Percentiles rank a stretch among this genome's conserved stretches.
Evolutionary conservation across 2,113 vertebrate species (phyloP).

Genomic region (Hiodon alosoides): DNA sequence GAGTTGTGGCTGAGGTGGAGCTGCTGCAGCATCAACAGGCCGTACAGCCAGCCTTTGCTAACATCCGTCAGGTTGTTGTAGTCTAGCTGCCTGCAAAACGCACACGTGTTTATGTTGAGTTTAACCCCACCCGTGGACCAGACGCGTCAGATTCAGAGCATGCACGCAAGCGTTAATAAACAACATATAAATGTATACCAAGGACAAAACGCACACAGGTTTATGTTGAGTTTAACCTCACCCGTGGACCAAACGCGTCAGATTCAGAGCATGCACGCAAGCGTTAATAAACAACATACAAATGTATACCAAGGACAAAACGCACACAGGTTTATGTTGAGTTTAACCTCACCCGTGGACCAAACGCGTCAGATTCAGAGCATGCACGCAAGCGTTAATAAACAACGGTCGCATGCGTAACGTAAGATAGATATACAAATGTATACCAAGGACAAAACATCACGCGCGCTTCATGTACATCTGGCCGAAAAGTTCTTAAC

Average conservation of each 20-base stretch:
- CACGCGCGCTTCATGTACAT: too few relatives aligned
- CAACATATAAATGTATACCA: too few relatives aligned
- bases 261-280: background rate
- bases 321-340: conserved; percentile 28
- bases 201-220: conserved; percentile 33
- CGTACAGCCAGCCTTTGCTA: conserved; percentile 94
- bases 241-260: background rate
- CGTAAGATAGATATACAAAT: too few relatives aligned
- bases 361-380: background rate
- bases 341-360: background rate
- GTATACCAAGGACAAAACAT: too few relatives aligned
- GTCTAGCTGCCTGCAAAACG: conserved; percentile 79
- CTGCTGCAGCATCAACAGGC: conserved; percentile 84
- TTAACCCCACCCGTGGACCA: background rate
- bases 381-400: background rate
- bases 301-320: too few relatives aligned
- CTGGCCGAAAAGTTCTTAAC: too few relatives aligned
- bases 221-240: background rate
- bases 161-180: background rate
- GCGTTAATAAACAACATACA: too few relatives aligned
- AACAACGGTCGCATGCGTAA: too few relatives aligned
- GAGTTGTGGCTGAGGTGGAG: conserved; percentile 90
- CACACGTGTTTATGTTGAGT: conserved; percentile 28
- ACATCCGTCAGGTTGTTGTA: conserved; percentile 95
- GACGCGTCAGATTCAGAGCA: background rate